Evolutionary conservation across 2,113 vertebrate genomes (phyloP), one percentile per base, ranked within the genome.

Genomic region (Hypocryptadius cinnamomeus): DNA sequence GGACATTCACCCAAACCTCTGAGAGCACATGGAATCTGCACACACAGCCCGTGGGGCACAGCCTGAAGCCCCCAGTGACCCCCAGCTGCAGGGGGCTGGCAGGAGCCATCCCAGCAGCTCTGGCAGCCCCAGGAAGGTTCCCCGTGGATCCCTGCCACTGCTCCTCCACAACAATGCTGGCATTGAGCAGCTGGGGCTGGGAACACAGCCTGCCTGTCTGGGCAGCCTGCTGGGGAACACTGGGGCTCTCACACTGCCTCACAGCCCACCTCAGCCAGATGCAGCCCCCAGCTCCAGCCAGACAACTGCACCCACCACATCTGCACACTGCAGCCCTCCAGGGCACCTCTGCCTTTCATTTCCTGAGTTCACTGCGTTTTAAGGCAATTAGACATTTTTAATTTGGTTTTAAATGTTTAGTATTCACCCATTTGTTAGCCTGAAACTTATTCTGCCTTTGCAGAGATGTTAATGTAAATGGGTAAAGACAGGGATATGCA

Each of bases 41-140:
- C 74, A 16, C 12, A 2, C 6, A 4, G 0, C 2, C 39, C 11
- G 2, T 0, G 0, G 25, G 40, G 16, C 50, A 80, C 47, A 40
- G 30, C 66, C 9, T 0, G 28, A 6, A 85, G 53, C 24, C 35
- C 57, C 37, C 15, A 3, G 33, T 0, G 25, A 11, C 33, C 68
- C 35, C 57, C 79, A 56, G 80, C 45, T 76, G 60, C n/a, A 27
- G 0, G 9, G 27, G 21, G 17, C 31, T 20, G 44, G 40, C 51
- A 68, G 60, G n/a, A 51, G 50, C n/a, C 54, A 39, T 10, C 35
- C 74, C 42, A 12, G 39, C 3, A 13, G 8, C 47, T 8, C n/a
- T 25, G 17, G 5, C 39, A 21, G 37, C 71, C 74, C 35, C 13
- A 1, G 65, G 23, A 45, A 37, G 37, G 76, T 15, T 72, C 59